These are phyloP conservation scores for Tretioscincus oriximinensis DNA, from an alignment of 2,113 vertebrate genomes.

Conservation along the genomic window DNA sequence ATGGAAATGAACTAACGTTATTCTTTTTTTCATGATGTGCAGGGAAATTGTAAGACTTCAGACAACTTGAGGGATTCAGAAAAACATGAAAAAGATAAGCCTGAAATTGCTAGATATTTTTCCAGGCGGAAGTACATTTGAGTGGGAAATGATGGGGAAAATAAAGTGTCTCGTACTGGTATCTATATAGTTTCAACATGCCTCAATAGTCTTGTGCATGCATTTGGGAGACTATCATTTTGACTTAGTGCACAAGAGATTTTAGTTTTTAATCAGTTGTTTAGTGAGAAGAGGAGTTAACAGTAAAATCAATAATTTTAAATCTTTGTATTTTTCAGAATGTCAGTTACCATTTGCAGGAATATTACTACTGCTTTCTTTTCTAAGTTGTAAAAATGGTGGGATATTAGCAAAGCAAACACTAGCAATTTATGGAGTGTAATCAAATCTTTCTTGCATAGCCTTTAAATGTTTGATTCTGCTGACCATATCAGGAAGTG, in stretches of 20 bases:
- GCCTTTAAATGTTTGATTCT: constrained; percentile 1
- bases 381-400: background rate
- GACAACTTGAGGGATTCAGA: background rate
- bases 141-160: background rate
- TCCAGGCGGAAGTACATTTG: constrained; percentile 20
- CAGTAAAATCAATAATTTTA: constrained; percentile 13
- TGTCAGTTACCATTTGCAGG: constrained; percentile 11
- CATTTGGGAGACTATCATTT: background rate
- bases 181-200: background rate
- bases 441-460: constrained; percentile 1
- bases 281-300: constrained; percentile 12
- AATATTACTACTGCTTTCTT: constrained; percentile 1
- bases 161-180: background rate
- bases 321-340: constrained; percentile 15
- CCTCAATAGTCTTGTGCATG: background rate
- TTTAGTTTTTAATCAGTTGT: constrained; percentile 3
- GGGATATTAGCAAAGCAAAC: constrained; percentile 16
- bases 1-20: no score
- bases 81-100: constrained; percentile 8
- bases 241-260: background rate
- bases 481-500: background rate
- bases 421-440: constrained; percentile 21
- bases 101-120: background rate
- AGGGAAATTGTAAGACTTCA: no score
- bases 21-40: no score